Evolutionary conservation across 2,888 invertebrate species (phyloP).

Genomic region (Ecliptopera silaceata): DNA sequence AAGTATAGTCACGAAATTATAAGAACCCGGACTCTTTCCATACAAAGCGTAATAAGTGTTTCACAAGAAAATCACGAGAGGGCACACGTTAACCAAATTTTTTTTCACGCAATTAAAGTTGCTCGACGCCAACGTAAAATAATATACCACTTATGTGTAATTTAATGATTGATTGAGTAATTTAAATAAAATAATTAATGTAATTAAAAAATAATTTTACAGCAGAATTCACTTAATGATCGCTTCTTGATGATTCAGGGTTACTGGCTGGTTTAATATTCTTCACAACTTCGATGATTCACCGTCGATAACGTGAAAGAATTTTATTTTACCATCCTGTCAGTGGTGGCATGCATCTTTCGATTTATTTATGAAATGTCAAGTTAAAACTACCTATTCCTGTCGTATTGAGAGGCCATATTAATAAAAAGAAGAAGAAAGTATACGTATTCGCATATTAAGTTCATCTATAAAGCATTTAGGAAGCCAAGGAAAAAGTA

Average conservation of each 20-base stretch:
- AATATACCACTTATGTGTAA: too few relatives aligned
- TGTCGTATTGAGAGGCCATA: too few relatives aligned
- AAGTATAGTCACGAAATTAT: background rate
- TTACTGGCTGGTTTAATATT: constrained; percentile 43
- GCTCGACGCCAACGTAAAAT: too few relatives aligned
- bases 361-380: too few relatives aligned
- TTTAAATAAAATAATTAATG: too few relatives aligned
- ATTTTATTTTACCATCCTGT: constrained; percentile 38
- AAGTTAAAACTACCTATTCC: too few relatives aligned
- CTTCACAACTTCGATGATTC: constrained; percentile 42
- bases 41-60: background rate
- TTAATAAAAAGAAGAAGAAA: too few relatives aligned
- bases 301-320: constrained; percentile 47
- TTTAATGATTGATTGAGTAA: too few relatives aligned
- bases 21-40: background rate
- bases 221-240: background rate
- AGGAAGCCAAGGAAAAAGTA: too few relatives aligned
- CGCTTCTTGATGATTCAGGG: constrained; percentile 16
- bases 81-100: background rate
- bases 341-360: background rate
- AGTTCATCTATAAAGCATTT: too few relatives aligned
- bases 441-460: too few relatives aligned
- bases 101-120: background rate
- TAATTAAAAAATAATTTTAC: too few relatives aligned
- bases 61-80: constrained; percentile 8